phyloP scores from a whole-genome alignment of 2,888 invertebrate species.

The Acanthacorydalis orientalis region DNA sequence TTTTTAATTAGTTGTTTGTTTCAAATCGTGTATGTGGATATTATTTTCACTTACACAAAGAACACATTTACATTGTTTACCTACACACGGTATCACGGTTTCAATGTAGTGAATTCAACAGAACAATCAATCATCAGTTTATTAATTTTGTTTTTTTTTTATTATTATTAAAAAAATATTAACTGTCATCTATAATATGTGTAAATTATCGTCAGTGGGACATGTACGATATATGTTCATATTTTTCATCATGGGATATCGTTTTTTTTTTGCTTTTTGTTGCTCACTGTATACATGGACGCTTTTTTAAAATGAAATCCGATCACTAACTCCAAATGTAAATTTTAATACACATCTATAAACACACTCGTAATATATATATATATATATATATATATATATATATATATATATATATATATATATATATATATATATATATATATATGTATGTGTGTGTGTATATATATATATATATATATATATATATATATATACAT shows the following conservation, averaged over 20 bases:
- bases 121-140: background rate
- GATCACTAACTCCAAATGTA: no score
- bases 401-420: slow-evolving; percentile 5
- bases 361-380: background rate
- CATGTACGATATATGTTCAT: no score
- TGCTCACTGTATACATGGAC: no score
- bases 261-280: no score
- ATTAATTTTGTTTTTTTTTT: background rate
- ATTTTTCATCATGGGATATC: no score
- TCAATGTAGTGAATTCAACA: background rate
- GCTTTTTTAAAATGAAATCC: no score
- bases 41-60: slow-evolving; percentile 1
- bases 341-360: background rate
- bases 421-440: background rate
- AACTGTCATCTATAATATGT: no score
- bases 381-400: slow-evolving; percentile 2
- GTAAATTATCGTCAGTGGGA: no score
- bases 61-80: background rate
- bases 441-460: no score
- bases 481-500: no score
- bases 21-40: slow-evolving; percentile 8
- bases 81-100: background rate
- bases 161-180: no score
- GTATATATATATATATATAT: no score
- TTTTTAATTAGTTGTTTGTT: slow-evolving; percentile 5